A percentile compares a stretch with the other conserved stretches of the same genome.
Conservation (phyloP, 2,888 invertebrate species). For the Tribolium freemani region DNA sequence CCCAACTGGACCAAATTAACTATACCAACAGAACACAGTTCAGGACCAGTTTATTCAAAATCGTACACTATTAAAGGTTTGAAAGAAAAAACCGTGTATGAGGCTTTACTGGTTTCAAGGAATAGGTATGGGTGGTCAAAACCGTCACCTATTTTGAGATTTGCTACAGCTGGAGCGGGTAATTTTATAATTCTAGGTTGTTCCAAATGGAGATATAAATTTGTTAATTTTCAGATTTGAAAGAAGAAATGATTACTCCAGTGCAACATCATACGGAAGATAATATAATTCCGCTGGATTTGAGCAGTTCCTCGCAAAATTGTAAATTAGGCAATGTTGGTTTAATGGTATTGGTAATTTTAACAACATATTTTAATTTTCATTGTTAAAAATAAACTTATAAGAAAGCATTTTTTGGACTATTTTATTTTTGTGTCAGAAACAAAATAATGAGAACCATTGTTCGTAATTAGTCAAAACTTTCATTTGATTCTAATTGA, state of each 20-base stretch:
- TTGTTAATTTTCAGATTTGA: conserved; percentile 51
- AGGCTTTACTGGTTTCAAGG: conserved; percentile 83
- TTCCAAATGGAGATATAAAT: conserved; percentile 7
- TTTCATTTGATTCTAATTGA: no score
- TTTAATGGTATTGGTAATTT: neutral
- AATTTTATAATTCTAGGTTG: conserved; percentile 51
- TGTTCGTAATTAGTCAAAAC: no score
- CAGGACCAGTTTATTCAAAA: conserved; percentile 83
- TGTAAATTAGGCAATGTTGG: neutral
- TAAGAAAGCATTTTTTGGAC: neutral
- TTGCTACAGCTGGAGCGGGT: conserved; percentile 84
- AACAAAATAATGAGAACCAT: no score
- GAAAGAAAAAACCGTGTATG: conserved; percentile 81
- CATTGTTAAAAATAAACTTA: neutral
- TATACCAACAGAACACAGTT: conserved; percentile 77
- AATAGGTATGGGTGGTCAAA: conserved; percentile 91
- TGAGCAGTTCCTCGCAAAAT: conserved; percentile 35
- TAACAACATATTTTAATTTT: neutral
- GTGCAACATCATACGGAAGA: conserved; percentile 60
- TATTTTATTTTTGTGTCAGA: no score
- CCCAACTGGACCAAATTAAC: conserved; percentile 78
- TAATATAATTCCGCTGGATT: conserved; percentile 55
- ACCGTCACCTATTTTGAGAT: conserved; percentile 80
- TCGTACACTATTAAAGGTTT: conserved; percentile 82
- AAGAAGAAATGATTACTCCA: conserved; percentile 63